phyloP scores from a whole-genome alignment of 2,888 invertebrate species.

The Drosophila seclusa region DNA sequence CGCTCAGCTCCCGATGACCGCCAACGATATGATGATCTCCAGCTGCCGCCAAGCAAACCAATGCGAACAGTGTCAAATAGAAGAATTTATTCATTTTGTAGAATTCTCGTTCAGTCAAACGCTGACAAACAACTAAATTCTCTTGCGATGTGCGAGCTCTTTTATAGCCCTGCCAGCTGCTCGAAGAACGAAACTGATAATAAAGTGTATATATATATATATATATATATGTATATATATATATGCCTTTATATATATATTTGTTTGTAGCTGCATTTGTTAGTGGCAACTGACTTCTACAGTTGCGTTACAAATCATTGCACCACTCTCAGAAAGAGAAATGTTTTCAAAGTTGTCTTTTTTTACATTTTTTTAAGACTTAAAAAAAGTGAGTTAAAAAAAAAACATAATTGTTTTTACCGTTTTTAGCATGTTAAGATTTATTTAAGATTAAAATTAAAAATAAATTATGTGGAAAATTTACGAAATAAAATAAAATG shows the following conservation, averaged over 20 bases:
- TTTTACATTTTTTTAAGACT: neutral
- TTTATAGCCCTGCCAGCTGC: slow-evolving; percentile 13
- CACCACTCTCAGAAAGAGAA: neutral
- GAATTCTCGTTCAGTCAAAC: slow-evolving; percentile 5
- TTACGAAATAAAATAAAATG: too few species aligned
- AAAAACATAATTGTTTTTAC: neutral
- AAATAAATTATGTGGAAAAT: too few species aligned
- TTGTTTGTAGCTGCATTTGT: neutral
- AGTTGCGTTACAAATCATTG: neutral
- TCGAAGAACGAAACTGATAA: neutral
- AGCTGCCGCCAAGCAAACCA: slow-evolving; percentile 19
- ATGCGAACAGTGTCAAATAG: slow-evolving; percentile 31
- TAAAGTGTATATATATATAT: too few species aligned
- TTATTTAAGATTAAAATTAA: neutral
- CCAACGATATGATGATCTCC: slow-evolving; percentile 29
- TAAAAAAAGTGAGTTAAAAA: neutral
- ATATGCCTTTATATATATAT: neutral
- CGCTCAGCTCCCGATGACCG: slow-evolving; percentile 38
- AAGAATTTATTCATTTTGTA: slow-evolving; percentile 30
- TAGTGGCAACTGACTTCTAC: neutral
- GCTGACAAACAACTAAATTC: slow-evolving; percentile 20
- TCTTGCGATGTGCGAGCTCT: neutral
- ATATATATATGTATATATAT: neutral
- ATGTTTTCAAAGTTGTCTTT: neutral
- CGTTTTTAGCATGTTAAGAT: neutral